phyloP scores from a whole-genome alignment of 2,113 vertebrate species.

The Pantherophis guttatus region DNA sequence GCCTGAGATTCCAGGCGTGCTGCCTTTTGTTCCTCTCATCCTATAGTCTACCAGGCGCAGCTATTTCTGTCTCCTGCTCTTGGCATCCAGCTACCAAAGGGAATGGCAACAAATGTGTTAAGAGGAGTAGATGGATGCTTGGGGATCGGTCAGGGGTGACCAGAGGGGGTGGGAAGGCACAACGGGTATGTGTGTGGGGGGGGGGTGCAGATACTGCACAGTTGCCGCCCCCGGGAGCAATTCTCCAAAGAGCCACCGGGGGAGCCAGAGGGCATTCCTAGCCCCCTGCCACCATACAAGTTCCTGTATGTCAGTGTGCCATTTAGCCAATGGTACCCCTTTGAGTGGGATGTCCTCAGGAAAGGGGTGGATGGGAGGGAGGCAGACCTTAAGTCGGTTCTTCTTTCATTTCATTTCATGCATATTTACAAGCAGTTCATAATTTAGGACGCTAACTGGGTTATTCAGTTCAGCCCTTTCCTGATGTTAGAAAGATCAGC shows the following conservation, averaged over 20 bases:
- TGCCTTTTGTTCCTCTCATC: conserved; percentile 29
- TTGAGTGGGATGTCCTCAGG: background rate
- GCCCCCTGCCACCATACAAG: background rate
- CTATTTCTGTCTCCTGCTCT: conserved; percentile 21
- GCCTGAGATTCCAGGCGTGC: conserved; percentile 12
- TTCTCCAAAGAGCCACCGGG: background rate
- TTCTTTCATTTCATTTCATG: background rate
- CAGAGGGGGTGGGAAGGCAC: background rate
- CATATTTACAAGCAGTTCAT: background rate
- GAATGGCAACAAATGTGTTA: background rate
- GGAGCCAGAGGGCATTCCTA: background rate
- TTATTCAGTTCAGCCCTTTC: background rate
- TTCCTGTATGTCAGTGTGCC: background rate
- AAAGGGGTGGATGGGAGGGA: background rate
- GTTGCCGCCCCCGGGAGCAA: background rate
- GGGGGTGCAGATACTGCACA: background rate
- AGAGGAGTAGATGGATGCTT: conserved; percentile 7
- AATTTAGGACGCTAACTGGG: background rate
- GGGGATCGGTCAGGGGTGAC: background rate
- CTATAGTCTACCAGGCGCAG: conserved; percentile 10
- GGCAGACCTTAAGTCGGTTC: background rate
- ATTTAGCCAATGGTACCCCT: background rate
- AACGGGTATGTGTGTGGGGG: background rate
- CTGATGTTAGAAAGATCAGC: background rate
- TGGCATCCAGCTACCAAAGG: background rate